A percentile compares a stretch with the other conserved stretches of the same genome.
Evolutionary conservation across 2,888 invertebrate genomes (phyloP).

Genomic region (Adelognathus sp.): DNA sequence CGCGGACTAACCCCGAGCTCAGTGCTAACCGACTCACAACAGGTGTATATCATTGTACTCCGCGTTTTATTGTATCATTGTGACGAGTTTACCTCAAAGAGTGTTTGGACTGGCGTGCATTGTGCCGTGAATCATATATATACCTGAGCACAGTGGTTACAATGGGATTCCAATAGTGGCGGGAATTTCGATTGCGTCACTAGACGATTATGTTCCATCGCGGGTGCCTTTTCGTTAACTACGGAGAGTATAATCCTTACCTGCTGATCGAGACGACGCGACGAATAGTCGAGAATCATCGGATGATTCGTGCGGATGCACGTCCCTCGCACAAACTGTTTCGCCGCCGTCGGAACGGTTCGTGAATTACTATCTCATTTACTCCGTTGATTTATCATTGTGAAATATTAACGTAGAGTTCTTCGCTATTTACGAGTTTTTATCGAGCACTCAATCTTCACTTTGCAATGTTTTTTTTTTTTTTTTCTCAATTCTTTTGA

Average conservation of each 20-base stretch:
- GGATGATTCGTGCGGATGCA: slow-evolving; percentile 28
- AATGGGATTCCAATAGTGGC: neutral
- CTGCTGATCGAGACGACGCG: slow-evolving; percentile 35
- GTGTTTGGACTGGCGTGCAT: slow-evolving; percentile 23
- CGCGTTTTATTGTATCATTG: slow-evolving; percentile 7
- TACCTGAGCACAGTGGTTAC: slow-evolving; percentile 14
- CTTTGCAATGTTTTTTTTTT: slow-evolving; percentile 39
- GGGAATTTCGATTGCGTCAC: neutral
- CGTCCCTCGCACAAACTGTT: slow-evolving; percentile 22
- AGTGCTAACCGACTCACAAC: slow-evolving; percentile 34
- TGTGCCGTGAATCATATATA: slow-evolving; percentile 23
- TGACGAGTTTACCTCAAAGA: slow-evolving; percentile 22
- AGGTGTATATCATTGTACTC: slow-evolving; percentile 54
- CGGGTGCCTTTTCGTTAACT: neutral
- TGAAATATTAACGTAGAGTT: slow-evolving; percentile 21
- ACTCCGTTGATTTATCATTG: neutral
- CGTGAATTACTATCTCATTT: slow-evolving; percentile 20
- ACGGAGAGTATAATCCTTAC: slow-evolving; percentile 38
- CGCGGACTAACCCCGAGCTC: neutral
- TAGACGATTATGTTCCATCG: neutral
- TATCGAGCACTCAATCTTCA: slow-evolving; percentile 43
- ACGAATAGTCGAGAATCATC: neutral
- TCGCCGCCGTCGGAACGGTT: slow-evolving; percentile 50
- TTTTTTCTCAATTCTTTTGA: slow-evolving; percentile 19
- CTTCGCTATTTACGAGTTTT: slow-evolving; percentile 23